These are phyloP conservation scores for Tetranychus truncatus DNA, from an alignment of 2,888 invertebrate genomes.

Conservation along the genomic window DNA sequence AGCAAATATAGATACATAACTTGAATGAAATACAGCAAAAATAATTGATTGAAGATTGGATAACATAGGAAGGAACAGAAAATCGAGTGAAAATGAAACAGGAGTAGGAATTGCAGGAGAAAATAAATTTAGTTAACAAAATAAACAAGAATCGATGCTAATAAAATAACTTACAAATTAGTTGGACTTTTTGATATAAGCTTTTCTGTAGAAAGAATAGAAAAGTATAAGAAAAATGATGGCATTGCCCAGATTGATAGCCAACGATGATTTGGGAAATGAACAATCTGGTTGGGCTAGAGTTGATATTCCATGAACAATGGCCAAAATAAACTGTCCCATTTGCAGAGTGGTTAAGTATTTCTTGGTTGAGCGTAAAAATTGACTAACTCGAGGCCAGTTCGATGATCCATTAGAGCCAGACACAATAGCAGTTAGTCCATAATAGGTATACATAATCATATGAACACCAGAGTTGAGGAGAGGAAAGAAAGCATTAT, in stretches of 20 bases:
- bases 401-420: slow-evolving; percentile 12
- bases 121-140: too few relatives aligned
- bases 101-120: too few relatives aligned
- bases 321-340: slow-evolving; percentile 25
- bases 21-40: too few relatives aligned
- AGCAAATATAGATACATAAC: too few relatives aligned
- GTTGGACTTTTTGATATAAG: slow-evolving; percentile 6
- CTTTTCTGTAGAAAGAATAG: slow-evolving; percentile 15
- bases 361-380: slow-evolving; percentile 27
- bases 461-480: slow-evolving; percentile 26
- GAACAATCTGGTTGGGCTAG: slow-evolving; percentile 14
- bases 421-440: slow-evolving; percentile 20
- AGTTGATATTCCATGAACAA: slow-evolving; percentile 14
- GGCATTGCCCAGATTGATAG: slow-evolving; percentile 15
- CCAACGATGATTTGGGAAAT: slow-evolving; percentile 13
- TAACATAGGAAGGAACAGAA: too few relatives aligned
- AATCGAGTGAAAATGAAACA: too few relatives aligned
- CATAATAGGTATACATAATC: slow-evolving; percentile 22
- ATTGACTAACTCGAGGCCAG: slow-evolving; percentile 21
- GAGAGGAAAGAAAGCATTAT: slow-evolving; percentile 26
- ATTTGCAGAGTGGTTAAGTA: slow-evolving; percentile 27
- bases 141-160: too few relatives aligned
- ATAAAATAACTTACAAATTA: background rate
- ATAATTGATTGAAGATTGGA: too few relatives aligned
- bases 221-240: slow-evolving; percentile 14